Conservation (phyloP, 2,888 invertebrate genomes). For the Tachina lurida region DNA sequence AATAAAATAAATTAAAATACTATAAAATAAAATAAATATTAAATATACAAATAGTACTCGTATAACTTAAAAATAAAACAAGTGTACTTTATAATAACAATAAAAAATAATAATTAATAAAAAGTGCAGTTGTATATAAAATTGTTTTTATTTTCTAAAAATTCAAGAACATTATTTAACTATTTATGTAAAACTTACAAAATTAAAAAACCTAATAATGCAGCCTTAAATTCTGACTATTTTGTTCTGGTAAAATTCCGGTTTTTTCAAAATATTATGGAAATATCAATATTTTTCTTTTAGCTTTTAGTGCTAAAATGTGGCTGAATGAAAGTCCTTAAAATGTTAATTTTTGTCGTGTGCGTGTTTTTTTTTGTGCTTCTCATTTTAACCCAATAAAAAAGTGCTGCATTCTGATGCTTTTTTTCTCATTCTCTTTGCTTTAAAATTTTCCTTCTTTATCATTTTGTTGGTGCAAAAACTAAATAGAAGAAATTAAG, state of each 20-base stretch:
- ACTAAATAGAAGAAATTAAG: slow-evolving; percentile 63
- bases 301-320: background rate
- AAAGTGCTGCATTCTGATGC: slow-evolving; percentile 67
- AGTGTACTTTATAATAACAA: background rate
- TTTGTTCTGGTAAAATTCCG: background rate
- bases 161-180: no score
- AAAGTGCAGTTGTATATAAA: background rate
- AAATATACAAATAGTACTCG: background rate
- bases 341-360: slow-evolving; percentile 44
- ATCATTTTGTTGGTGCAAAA: slow-evolving; percentile 32
- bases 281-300: slow-evolving; percentile 67
- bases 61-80: background rate
- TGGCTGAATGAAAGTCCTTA: slow-evolving; percentile 50
- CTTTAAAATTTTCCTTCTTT: slow-evolving; percentile 25
- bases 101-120: background rate
- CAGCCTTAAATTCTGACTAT: background rate
- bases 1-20: slow-evolving; percentile 5
- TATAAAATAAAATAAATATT: background rate
- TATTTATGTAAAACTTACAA: no score
- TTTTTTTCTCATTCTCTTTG: slow-evolving; percentile 47
- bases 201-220: no score
- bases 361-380: slow-evolving; percentile 24
- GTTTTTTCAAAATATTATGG: slow-evolving; percentile 39
- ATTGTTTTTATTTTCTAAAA: background rate
- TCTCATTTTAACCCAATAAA: slow-evolving; percentile 69